Evolutionary conservation across 1,140 invertebrate species (phyloP).

Genomic region (Drosophila arizonae): DNA sequence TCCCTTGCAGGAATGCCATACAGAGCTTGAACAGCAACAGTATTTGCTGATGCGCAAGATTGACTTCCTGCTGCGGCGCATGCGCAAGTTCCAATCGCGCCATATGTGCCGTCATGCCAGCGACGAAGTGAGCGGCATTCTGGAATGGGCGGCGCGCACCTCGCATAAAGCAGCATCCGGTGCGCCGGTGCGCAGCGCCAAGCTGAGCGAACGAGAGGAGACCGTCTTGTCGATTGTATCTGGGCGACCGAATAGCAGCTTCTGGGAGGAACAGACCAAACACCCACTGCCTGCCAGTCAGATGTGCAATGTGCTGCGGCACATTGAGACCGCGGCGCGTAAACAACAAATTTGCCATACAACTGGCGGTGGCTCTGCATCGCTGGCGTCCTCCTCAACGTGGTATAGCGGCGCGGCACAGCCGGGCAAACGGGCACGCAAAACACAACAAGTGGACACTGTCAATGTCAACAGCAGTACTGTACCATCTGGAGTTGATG

Average conservation of each 20-base stretch:
- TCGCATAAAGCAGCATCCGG: conserved; percentile 48
- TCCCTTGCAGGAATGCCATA: conserved; percentile 53
- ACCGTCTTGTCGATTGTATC: conserved; percentile 63
- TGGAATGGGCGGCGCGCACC: conserved; percentile 87
- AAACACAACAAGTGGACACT: conserved; percentile 28
- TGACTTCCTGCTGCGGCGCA: conserved; percentile 88
- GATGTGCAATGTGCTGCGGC: conserved; percentile 69
- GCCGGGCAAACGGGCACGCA: conserved; percentile 59
- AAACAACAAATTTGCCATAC: conserved; percentile 69
- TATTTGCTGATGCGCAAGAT: conserved; percentile 86
- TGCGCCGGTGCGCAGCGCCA: conserved; percentile 67
- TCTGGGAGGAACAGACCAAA: conserved; percentile 69
- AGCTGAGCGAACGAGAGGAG: conserved; percentile 59
- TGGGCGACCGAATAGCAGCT: conserved; percentile 41
- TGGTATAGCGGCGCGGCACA: conserved; percentile 55
- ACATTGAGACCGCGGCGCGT: conserved; percentile 65
- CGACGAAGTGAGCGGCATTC: conserved; percentile 88
- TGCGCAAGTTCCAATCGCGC: conserved; percentile 89
- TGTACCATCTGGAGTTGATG: conserved; percentile 73
- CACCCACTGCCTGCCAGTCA: conserved; percentile 64
- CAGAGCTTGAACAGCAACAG: conserved; percentile 84
- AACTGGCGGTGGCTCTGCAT: conserved; percentile 77
- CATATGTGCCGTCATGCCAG: conserved; percentile 89
- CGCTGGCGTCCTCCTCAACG: conserved; percentile 60
- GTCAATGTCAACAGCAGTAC: conserved; percentile 57